Base-by-base conservation (phyloP, 2,888 invertebrate species). In the Clunio marinus region DNA sequence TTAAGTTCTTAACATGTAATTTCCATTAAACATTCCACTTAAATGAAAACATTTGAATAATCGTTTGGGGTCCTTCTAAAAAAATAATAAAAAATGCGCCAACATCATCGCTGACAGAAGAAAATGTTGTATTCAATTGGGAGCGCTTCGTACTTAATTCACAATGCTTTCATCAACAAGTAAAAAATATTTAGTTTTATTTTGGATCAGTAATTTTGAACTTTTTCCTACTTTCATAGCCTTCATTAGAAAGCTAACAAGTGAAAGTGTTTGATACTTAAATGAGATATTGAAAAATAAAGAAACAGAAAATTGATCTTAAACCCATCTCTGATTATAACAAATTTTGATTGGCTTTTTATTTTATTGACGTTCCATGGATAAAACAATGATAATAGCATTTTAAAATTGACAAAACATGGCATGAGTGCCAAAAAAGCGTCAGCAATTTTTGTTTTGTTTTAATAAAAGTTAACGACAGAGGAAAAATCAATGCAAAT, bases 1-100 rank as follows among this genome's bases (percentile, higher is more conserved):
- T 63, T 63, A 46, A 63, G 63, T 46, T 63, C 28, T 63, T 63
- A 28, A 63, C 63, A 63, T 63, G 46, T 63, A 63, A 63, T 63
- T 46, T 63, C 63, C 63, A 63, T 63, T 63, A 63, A 63, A 45
- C 41, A 63, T 41, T 63, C 62, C 41, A 41, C 25, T 63, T 63
- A 46, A 45, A 63, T 41, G 63, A 46, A 63, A 46, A 63, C 63
- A 63, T 63, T 63, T 63, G 63, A 63, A 46, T 46, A 63, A 63
- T 63, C 46, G 63, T 46, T 63, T 17, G 37, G 60, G 35, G 15
- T 24, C 8, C 13, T 3, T 4, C 57, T 24, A 22, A 51, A 51
- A 51, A n/a, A 7, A 51, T 20, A 22, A 22, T 22, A 51, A 51
- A 51, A 51, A 22, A n/a, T n/a, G n/a, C n/a, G n/a, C n/a, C 51